phyloP scores from a whole-genome alignment of 2,113 vertebrate species.

The Ophthalmolycus amberensis region DNA sequence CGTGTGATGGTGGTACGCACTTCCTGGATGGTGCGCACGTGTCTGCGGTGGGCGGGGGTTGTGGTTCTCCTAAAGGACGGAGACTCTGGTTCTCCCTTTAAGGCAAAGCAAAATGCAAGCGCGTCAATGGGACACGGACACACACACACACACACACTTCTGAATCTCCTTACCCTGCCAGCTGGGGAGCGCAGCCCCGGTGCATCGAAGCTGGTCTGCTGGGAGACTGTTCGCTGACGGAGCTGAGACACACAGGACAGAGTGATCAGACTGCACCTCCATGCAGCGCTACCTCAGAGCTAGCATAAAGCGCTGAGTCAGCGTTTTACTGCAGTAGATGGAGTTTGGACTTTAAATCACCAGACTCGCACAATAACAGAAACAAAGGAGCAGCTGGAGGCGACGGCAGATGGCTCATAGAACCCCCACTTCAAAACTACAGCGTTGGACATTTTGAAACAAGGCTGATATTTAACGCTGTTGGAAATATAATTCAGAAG shows the following conservation, averaged over 20 bases:
- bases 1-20: constrained; percentile 93
- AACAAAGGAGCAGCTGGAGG: too few species aligned
- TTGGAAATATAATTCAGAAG: too few species aligned
- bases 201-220: constrained; percentile 79
- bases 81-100: constrained; percentile 74
- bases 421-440: too few species aligned
- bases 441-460: not conserved
- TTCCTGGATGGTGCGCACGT: constrained; percentile 92
- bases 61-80: constrained; percentile 81
- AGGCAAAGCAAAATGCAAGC: not conserved
- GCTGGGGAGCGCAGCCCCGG: constrained; percentile 64
- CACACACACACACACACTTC: too few species aligned
- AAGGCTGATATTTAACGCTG: not conserved
- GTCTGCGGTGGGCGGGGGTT: constrained; percentile 85
- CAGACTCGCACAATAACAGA: too few species aligned
- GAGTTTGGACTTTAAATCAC: too few species aligned
- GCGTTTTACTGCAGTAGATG: too few species aligned
- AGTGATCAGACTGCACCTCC: not conserved
- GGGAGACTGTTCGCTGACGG: constrained; percentile 74
- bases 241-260: constrained; percentile 49
- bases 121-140: not conserved
- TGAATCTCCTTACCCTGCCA: constrained; percentile 63
- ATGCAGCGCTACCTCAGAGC: too few species aligned
- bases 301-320: too few species aligned
- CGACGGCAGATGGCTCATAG: too few species aligned